These are phyloP conservation scores for Aurelia aurita complex sp. Pacific DNA, from an alignment of 30 jellyfish, hydroid and myxozoan genomes.

Conservation along the genomic window DNA sequence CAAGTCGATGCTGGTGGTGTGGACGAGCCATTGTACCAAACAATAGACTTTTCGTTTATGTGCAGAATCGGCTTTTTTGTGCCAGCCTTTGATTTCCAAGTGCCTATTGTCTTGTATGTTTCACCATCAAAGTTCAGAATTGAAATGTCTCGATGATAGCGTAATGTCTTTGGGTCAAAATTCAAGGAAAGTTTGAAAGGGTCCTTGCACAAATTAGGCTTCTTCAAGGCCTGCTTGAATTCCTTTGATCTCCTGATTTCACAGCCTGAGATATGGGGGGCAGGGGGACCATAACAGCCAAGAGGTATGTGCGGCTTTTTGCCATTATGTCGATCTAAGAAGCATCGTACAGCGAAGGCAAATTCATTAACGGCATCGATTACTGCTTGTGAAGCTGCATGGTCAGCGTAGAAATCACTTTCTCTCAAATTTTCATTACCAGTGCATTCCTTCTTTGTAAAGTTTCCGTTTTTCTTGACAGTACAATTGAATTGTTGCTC, in stretches of 20 bases:
- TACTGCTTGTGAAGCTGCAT: background rate
- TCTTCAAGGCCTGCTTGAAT: too few relatives aligned
- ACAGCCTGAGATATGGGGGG: too few relatives aligned
- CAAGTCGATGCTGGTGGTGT: constrained; percentile 21
- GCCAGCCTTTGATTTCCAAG: background rate
- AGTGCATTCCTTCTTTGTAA: background rate
- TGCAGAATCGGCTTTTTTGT: background rate
- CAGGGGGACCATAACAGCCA: too few relatives aligned
- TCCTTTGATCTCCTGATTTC: too few relatives aligned
- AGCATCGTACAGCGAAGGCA: background rate
- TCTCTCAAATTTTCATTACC: background rate
- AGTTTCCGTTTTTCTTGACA: background rate
- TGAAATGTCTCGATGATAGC: background rate
- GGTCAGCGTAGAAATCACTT: background rate
- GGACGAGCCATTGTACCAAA: constrained; percentile 6
- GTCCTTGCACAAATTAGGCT: background rate
- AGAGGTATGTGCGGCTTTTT: background rate
- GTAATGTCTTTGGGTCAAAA: background rate
- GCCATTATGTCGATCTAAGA: background rate
- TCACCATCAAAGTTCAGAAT: constrained; percentile 7
- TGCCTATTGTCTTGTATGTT: background rate
- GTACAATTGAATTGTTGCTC: constrained; percentile 26
- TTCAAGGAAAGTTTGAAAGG: background rate
- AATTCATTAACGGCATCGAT: constrained; percentile 4
- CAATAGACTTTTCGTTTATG: background rate